A percentile compares a stretch with the other conserved stretches of the same genome.
Conservation (phyloP, 2,113 vertebrate genomes). For the Oenanthe oenanthe region DNA sequence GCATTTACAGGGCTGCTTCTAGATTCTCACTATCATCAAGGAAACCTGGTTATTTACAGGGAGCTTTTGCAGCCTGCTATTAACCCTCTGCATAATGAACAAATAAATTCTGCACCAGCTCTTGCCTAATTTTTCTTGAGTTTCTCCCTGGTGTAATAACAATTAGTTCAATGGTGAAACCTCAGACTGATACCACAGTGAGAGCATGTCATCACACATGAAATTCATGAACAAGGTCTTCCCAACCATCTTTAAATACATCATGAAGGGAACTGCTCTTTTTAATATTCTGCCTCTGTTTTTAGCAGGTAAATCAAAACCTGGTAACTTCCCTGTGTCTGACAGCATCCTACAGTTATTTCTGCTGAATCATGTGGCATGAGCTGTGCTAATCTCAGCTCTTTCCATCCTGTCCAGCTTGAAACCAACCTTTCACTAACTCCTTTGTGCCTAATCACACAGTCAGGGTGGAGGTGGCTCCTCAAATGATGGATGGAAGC, state of each 20-base stretch:
- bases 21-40: background rate
- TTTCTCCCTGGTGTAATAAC: background rate
- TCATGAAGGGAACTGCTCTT: background rate
- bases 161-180: background rate
- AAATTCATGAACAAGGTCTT: background rate
- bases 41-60: background rate
- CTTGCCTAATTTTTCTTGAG: background rate
- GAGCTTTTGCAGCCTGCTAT: background rate
- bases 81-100: background rate
- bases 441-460: background rate
- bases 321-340: background rate
- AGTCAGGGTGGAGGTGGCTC: background rate
- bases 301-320: background rate
- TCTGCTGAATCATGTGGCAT: background rate
- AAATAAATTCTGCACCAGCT: background rate
- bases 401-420: background rate
- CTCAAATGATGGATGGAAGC: background rate
- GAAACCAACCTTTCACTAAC: background rate
- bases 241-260: background rate
- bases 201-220: background rate
- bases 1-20: background rate
- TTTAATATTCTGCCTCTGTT: background rate
- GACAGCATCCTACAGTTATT: background rate
- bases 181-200: background rate
- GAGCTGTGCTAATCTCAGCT: background rate